Percentiles rank a stretch among this genome's conserved stretches.
Conservation (phyloP, 2,113 vertebrate species). For the Ptilonorhynchus violaceus region DNA sequence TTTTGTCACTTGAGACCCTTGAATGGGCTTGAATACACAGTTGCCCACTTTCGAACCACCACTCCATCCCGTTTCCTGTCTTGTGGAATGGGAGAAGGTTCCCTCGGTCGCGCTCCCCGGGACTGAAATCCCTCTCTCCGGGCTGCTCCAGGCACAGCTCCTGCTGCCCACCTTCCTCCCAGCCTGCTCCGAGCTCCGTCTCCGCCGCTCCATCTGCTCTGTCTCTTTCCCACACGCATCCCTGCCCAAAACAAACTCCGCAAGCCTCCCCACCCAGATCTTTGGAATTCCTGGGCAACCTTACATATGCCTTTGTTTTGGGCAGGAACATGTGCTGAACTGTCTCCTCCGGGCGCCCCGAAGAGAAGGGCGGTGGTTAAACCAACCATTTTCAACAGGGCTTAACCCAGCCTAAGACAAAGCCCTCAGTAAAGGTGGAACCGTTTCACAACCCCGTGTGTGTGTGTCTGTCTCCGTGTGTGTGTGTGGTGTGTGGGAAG, state of each 20-base stretch:
- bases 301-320: conserved; percentile 45
- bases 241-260: conserved; percentile 46
- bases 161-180: background rate
- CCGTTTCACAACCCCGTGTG: background rate
- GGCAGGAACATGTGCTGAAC: conserved; percentile 44
- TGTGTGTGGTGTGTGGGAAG: background rate
- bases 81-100: background rate
- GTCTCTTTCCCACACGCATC: background rate
- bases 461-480: background rate
- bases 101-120: background rate
- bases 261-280: conserved; percentile 50
- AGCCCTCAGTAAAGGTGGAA: background rate
- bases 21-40: background rate
- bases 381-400: background rate
- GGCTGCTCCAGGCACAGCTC: background rate
- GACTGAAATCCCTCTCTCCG: background rate
- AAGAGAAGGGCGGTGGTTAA: conserved; percentile 3
- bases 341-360: background rate
- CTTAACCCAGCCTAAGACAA: background rate
- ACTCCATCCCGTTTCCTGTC: background rate
- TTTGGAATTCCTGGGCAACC: conserved; percentile 57
- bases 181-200: background rate
- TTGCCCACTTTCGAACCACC: background rate
- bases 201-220: background rate
- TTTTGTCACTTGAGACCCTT: background rate